phyloP scores from a whole-genome alignment of 2,888 invertebrate species.

The Dusona sp. region DNA sequence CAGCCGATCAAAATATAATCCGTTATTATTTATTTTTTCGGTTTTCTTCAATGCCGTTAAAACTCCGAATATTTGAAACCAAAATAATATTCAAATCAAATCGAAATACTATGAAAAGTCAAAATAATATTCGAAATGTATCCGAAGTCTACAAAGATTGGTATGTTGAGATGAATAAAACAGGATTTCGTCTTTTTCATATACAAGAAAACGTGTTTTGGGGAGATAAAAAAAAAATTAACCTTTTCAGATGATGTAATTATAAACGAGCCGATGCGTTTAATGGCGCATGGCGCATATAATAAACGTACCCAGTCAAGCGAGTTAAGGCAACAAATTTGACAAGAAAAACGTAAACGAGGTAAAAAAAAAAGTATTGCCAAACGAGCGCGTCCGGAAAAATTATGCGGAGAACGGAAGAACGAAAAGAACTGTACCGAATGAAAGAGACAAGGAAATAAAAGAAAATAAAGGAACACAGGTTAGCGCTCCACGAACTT shows the following conservation, averaged over 20 bases:
- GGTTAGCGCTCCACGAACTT: constrained; percentile 17
- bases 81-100: no score
- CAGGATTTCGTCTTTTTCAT: background rate
- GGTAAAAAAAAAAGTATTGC: background rate
- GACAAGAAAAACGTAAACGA: constrained; percentile 25
- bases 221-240: background rate
- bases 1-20: no score
- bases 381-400: background rate
- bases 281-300: constrained; percentile 47
- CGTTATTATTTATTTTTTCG: no score
- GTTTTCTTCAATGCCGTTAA: no score
- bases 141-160: background rate
- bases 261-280: constrained; percentile 19
- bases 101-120: no score
- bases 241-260: background rate
- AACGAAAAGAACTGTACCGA: constrained; percentile 19
- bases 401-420: constrained; percentile 9
- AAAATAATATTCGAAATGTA: background rate
- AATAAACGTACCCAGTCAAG: constrained; percentile 45
- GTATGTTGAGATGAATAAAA: background rate
- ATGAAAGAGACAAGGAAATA: constrained; percentile 30
- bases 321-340: constrained; percentile 48
- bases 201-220: background rate
- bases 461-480: constrained; percentile 13
- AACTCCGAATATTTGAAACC: background rate